phyloP scores from a whole-genome alignment of 2,113 vertebrate genomes.

The Antechinus flavipes region DNA sequence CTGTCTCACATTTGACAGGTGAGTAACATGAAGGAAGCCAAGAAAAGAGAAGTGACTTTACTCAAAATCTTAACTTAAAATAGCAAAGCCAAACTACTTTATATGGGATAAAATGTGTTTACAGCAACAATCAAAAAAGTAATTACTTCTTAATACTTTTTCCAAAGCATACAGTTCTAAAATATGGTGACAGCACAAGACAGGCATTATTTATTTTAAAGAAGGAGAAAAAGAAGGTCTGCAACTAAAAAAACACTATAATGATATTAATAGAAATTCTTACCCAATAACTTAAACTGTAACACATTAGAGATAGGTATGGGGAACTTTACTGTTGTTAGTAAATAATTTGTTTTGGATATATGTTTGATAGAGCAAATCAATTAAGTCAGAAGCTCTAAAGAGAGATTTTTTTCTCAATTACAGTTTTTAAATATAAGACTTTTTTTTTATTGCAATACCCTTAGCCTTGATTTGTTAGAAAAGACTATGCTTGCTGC shows the following conservation, averaged over 20 bases:
- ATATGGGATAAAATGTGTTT: conserved; percentile 20
- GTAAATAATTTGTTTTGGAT: conserved; percentile 5
- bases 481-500: not conserved
- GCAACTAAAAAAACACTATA: conserved; percentile 18
- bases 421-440: conserved; percentile 6
- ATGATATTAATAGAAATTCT: conserved; percentile 24
- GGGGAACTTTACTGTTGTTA: conserved; percentile 8
- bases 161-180: conserved; percentile 40
- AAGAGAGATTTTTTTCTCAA: conserved; percentile 29
- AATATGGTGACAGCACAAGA: not conserved
- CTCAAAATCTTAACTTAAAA: not conserved
- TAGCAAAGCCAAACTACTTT: not conserved
- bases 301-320: conserved; percentile 8
- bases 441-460: not conserved
- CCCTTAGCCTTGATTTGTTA: not conserved
- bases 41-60: not conserved
- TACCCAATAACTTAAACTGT: not conserved
- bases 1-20: not conserved
- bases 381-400: conserved; percentile 34
- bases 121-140: conserved; percentile 3
- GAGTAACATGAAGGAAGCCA: not conserved
- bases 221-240: conserved; percentile 25
- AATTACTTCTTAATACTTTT: conserved; percentile 41
- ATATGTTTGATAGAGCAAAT: not conserved
- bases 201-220: not conserved